Evolutionary conservation across 2,113 vertebrate genomes (phyloP).

Genomic region (Esox niger): DNA sequence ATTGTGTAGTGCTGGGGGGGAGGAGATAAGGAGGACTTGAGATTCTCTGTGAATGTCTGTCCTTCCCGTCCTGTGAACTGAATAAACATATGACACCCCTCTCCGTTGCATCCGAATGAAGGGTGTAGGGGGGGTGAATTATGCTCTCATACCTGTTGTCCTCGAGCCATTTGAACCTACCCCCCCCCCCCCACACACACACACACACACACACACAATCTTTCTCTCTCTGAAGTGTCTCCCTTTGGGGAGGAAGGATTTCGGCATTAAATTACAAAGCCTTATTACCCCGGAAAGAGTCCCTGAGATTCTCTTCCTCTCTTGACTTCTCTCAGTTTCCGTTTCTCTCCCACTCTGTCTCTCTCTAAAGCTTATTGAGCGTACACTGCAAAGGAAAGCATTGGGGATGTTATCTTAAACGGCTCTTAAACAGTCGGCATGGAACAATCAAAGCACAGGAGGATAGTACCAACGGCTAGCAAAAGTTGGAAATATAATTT

Average conservation of each 20-base stretch:
- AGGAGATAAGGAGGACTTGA: conserved; percentile 63
- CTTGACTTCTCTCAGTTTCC: not conserved
- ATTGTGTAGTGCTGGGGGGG: conserved; percentile 50
- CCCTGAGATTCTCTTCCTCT: not conserved
- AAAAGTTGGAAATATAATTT: too few species aligned
- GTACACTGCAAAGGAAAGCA: not conserved
- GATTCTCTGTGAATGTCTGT: conserved; percentile 51
- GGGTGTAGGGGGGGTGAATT: not conserved
- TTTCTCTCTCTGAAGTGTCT: not conserved
- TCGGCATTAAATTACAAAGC: not conserved
- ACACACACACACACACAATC: too few species aligned
- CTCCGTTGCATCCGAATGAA: not conserved
- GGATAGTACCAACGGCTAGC: not conserved
- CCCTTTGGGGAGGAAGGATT: not conserved
- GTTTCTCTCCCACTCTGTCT: not conserved
- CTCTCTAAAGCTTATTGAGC: not conserved
- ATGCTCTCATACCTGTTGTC: not conserved
- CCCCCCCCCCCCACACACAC: not conserved
- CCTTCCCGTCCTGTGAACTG: conserved; percentile 56
- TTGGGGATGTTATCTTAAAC: not conserved
- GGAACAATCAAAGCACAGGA: not conserved
- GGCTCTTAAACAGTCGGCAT: not conserved
- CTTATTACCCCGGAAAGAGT: not conserved
- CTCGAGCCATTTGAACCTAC: not conserved
- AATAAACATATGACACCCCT: conserved; percentile 52